Conservation (phyloP, 2,797 vertebrate species). For the Emydoidea blandingii region DNA sequence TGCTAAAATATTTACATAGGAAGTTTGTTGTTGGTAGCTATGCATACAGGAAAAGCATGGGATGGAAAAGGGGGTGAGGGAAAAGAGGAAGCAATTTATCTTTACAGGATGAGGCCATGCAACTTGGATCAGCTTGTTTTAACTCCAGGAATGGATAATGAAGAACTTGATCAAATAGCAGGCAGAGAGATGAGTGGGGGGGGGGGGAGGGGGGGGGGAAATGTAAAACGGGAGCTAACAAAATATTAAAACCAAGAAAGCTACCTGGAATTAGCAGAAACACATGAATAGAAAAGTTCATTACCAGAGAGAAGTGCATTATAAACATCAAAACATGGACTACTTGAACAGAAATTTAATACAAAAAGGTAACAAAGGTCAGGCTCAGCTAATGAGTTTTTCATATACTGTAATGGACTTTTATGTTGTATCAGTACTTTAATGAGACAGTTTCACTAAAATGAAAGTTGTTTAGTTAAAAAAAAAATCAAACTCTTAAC, state of each 20-base stretch:
- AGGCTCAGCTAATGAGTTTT: background rate
- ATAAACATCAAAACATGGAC: background rate
- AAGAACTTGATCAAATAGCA: background rate
- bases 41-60: background rate
- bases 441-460: background rate
- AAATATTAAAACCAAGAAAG: background rate
- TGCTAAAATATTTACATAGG: background rate
- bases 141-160: background rate
- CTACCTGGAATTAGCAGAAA: background rate
- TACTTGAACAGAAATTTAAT: background rate
- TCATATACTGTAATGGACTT: background rate
- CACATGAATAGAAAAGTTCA: background rate
- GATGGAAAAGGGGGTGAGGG: background rate
- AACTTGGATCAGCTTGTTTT: background rate
- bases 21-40: background rate
- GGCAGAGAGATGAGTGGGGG: background rate
- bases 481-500: background rate
- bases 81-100: background rate
- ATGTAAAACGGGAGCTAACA: background rate
- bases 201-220: rapidly evolving
- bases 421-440: no score
- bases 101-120: background rate
- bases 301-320: background rate
- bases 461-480: background rate
- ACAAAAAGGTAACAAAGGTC: background rate